Percentiles rank a stretch among this genome's conserved stretches.
Evolutionary conservation across 1,140 invertebrate species (phyloP).

Genomic region (Helicoverpa zea): DNA sequence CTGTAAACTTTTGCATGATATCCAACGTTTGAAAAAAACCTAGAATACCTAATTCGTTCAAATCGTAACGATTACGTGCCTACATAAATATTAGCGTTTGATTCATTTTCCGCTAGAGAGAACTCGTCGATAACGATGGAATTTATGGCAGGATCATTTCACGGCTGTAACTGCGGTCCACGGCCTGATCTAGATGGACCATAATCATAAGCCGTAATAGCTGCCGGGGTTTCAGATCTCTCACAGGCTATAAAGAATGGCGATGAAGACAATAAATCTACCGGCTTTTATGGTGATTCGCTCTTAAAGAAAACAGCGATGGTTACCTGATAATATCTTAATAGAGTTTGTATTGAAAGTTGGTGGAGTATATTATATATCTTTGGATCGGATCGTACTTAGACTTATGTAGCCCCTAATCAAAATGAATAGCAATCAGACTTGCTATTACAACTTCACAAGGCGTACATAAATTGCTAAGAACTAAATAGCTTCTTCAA

Average conservation of each 20-base stretch:
- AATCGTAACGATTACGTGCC: background rate
- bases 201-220: conserved; percentile 37
- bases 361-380: background rate
- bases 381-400: no score
- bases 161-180: conserved; percentile 7
- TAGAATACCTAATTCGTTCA: conserved; percentile 7
- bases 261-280: conserved; percentile 20
- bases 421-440: conserved; percentile 6
- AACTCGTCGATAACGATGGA: conserved; percentile 14
- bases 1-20: background rate
- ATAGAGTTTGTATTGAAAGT: background rate
- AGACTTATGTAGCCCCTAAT: background rate
- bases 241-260: conserved; percentile 19
- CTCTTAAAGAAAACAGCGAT: background rate
- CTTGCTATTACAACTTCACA: background rate
- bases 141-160: conserved; percentile 36
- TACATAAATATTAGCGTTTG: conserved; percentile 18
- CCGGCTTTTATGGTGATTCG: background rate
- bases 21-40: background rate
- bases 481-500: background rate
- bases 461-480: background rate
- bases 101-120: conserved; percentile 16
- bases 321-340: background rate
- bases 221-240: conserved; percentile 19
- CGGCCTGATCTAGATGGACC: conserved; percentile 26